A percentile compares a stretch with the other conserved stretches of the same genome.
These are phyloP conservation scores for Tapirus indicus DNA, from an alignment of 2,797 vertebrate genomes.

Conservation along the genomic window DNA sequence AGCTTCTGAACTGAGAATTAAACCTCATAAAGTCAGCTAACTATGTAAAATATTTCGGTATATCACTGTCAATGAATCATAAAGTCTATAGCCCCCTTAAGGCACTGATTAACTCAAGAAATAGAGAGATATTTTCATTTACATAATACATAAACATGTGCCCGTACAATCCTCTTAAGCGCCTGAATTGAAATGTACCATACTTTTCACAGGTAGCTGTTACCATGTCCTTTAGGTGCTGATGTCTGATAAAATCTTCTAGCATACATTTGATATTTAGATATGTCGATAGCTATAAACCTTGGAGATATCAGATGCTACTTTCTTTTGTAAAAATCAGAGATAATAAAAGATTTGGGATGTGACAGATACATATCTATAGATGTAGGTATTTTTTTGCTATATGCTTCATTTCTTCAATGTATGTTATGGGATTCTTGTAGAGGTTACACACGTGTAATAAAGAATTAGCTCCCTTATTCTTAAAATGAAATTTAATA, in stretches of 20 bases:
- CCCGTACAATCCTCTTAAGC: slow-evolving; percentile 51
- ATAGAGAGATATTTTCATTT: slow-evolving; percentile 71
- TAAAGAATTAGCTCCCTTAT: neutral
- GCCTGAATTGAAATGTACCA: neutral
- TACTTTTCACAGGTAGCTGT: slow-evolving; percentile 14
- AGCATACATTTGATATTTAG: neutral
- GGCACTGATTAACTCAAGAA: slow-evolving; percentile 73
- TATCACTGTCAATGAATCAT: slow-evolving; percentile 69
- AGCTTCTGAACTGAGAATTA: slow-evolving; percentile 79
- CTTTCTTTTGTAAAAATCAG: neutral
- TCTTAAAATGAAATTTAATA: neutral
- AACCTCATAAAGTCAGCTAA: slow-evolving; percentile 78
- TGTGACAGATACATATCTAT: neutral
- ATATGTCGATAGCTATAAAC: neutral
- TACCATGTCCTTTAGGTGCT: neutral
- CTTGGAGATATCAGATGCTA: neutral
- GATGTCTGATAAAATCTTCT: neutral
- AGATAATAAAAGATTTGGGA: neutral
- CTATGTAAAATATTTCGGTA: slow-evolving; percentile 74
- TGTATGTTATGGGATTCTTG: neutral
- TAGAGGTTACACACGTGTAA: neutral
- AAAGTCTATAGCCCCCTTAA: slow-evolving; percentile 64
- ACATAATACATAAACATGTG: slow-evolving; percentile 65
- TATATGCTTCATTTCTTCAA: neutral
- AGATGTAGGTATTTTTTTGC: neutral